phyloP scores from a whole-genome alignment of 2,888 invertebrate species.

The Doris montereyensis region DNA sequence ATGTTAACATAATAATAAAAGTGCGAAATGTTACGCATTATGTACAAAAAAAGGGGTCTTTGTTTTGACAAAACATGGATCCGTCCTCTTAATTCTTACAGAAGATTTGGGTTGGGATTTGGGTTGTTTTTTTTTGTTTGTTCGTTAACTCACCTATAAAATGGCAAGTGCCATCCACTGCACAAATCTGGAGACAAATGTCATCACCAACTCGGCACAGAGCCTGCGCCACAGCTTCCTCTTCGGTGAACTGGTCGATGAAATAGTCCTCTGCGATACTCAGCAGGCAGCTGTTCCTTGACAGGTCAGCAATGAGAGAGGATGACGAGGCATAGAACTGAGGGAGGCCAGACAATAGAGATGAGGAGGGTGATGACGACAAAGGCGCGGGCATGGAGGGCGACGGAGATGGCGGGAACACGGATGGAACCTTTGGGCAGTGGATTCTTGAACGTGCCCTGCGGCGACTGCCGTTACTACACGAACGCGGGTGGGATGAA shows the following conservation, averaged over 20 bases:
- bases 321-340: slow-evolving; percentile 26
- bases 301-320: slow-evolving; percentile 50
- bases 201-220: slow-evolving; percentile 97
- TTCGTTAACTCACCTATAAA: slow-evolving; percentile 79
- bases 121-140: too few relatives aligned
- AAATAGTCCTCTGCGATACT: slow-evolving; percentile 55
- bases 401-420: too few relatives aligned
- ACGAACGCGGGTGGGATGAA: too few relatives aligned
- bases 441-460: slow-evolving; percentile 11
- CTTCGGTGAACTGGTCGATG: slow-evolving; percentile 50
- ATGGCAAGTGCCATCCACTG: slow-evolving; percentile 98
- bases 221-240: slow-evolving; percentile 78
- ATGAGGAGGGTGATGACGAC: background rate
- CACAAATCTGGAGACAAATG: slow-evolving; percentile 97
- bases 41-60: too few relatives aligned
- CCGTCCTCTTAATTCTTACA: too few relatives aligned
- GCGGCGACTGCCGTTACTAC: too few relatives aligned
- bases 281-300: slow-evolving; percentile 53
- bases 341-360: background rate
- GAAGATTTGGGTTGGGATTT: too few relatives aligned
- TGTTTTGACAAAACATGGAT: too few relatives aligned
- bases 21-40: too few relatives aligned
- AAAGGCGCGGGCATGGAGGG: background rate
- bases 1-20: too few relatives aligned
- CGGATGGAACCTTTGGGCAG: too few relatives aligned